A percentile compares a stretch with the other conserved stretches of the same genome.
Evolutionary conservation across 2,113 vertebrate species (phyloP).

Genomic region (Progne subis): DNA sequence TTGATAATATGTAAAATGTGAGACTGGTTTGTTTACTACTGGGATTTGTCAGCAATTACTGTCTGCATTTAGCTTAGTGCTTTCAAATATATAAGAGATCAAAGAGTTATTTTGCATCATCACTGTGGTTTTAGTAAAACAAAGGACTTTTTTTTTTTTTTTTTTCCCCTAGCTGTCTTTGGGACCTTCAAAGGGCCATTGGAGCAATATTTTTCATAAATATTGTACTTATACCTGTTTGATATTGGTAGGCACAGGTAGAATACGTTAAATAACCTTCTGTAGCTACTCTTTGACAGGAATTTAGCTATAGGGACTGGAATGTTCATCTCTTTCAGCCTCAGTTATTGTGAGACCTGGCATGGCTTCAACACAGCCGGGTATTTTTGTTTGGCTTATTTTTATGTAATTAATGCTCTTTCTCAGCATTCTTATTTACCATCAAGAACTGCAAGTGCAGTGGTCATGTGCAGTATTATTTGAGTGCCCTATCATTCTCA

Average conservation of each 20-base stretch:
- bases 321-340: neutral
- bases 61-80: slow-evolving; percentile 60
- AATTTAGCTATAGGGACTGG: neutral
- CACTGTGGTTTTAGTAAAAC: slow-evolving; percentile 59
- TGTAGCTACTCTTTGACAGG: neutral
- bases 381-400: neutral
- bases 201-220: neutral
- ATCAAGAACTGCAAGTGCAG: neutral
- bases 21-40: slow-evolving; percentile 76
- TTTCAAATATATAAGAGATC: slow-evolving; percentile 62
- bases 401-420: neutral
- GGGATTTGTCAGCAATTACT: slow-evolving; percentile 73
- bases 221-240: neutral
- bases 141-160: neutral
- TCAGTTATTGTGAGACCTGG: neutral
- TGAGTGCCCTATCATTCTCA: neutral
- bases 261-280: neutral
- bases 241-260: neutral
- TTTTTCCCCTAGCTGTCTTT: neutral
- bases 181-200: neutral
- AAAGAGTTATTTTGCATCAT: slow-evolving; percentile 66
- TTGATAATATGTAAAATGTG: slow-evolving; percentile 74
- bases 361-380: neutral
- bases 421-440: neutral
- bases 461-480: neutral